A percentile compares a stretch with the other conserved stretches of the same genome.
These are phyloP conservation scores for Achlya flavicornis DNA, from an alignment of 2,888 invertebrate genomes.

Conservation along the genomic window DNA sequence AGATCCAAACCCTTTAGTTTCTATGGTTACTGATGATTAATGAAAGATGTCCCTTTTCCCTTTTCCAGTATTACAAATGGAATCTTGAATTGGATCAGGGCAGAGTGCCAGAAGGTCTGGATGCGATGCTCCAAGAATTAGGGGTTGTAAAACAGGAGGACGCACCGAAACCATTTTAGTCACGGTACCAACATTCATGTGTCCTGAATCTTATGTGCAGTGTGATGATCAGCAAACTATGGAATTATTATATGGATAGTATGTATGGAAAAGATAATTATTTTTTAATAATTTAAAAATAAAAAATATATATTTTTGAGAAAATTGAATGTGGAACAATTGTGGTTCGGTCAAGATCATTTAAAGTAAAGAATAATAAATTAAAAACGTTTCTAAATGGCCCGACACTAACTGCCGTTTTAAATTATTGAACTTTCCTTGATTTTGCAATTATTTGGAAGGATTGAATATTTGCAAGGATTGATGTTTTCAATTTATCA, in stretches of 20 bases:
- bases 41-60: not conserved
- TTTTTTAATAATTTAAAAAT: not conserved
- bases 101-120: conserved; percentile 90
- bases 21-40: not conserved
- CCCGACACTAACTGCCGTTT: too few relatives aligned
- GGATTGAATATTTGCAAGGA: too few relatives aligned
- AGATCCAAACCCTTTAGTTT: not conserved
- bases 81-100: conserved; percentile 92
- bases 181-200: not conserved
- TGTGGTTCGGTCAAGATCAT: too few relatives aligned
- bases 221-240: conserved; percentile 1
- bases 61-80: conserved; percentile 91
- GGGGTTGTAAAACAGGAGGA: conserved; percentile 88
- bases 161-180: conserved; percentile 47
- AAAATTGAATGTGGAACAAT: not conserved
- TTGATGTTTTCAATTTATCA: too few relatives aligned
- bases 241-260: not conserved
- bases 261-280: not conserved
- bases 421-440: too few relatives aligned
- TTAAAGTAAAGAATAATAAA: too few relatives aligned
- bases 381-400: too few relatives aligned
- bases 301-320: not conserved
- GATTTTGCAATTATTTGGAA: too few relatives aligned
- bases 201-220: not conserved
- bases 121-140: conserved; percentile 89